These are phyloP conservation scores for Eubucco bourcierii DNA, from an alignment of 2,113 vertebrate genomes.

Conservation along the genomic window DNA sequence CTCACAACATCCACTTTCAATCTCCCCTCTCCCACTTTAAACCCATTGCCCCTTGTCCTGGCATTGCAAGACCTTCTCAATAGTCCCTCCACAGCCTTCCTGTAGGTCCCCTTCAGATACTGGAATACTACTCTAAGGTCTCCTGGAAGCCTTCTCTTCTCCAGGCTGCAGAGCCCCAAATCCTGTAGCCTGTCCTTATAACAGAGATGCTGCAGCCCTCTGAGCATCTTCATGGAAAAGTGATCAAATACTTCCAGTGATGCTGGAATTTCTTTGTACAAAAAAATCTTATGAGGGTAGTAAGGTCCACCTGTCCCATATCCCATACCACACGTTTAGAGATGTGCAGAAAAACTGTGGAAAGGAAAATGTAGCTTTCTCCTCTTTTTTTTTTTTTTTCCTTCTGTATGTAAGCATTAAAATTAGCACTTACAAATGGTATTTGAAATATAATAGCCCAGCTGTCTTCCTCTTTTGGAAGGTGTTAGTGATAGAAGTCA, in stretches of 20 bases:
- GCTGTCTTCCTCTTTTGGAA: constrained; percentile 14
- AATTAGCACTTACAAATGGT: constrained; percentile 1
- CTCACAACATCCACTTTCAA: no score
- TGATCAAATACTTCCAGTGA: not conserved
- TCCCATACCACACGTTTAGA: not conserved
- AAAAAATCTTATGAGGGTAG: not conserved
- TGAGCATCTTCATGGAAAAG: not conserved
- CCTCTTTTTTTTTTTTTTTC: not conserved
- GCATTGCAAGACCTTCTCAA: no score
- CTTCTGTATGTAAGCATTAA: not conserved
- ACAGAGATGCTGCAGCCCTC: no score
- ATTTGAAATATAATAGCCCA: constrained; percentile 10
- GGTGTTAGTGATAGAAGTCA: not conserved
- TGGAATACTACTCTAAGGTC: no score
- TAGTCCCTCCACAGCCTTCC: no score
- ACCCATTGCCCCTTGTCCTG: no score
- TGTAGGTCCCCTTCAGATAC: no score
- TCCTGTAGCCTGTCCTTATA: no score
- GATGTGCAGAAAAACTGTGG: not conserved
- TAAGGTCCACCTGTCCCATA: not conserved
- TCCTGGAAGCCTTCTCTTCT: no score
- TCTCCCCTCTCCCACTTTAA: no score
- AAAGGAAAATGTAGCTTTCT: not conserved
- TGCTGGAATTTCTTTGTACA: not conserved
- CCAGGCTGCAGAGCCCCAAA: no score